Base-by-base conservation (phyloP, 1,140 invertebrate species). In the Bombus sylvicola region DNA sequence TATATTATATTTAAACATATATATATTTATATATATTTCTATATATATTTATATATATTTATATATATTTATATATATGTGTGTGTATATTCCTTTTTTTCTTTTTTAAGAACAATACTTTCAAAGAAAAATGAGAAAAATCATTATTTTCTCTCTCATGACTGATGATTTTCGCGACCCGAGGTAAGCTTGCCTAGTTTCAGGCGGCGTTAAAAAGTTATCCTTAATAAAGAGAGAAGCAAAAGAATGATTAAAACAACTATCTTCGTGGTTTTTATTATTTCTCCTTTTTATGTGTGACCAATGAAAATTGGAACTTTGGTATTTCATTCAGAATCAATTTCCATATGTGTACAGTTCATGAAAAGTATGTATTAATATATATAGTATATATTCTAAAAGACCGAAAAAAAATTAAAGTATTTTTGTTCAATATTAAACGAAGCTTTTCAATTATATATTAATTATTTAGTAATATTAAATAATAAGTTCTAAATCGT, bases 151-250 rank as follows among this genome's bases (percentile, higher is more conserved):
- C 43, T 68, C 41, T 47, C 31, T 68, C 81, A 69, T 81, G 89
- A 84, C 59, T 81, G 88, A 82, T 59, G 66, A 90, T 73, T 62
- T 81, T 68, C 47, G 43, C 37, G 53, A 88, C 4, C 47, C 25
- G 86, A 81, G 80, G 39, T 62, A 66, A 83, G 80, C 78, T 90
- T 90, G 89, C 89, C 88, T 90, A 87, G 39, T 69, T 90, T 84
- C 69, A 76, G 86, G 82, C 88, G 31, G 53, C 89, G 79, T 90
- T 88, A 76, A 87, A 82, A 85, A 89, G 62, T 90, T 90, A 88
- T 88, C 86, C 83, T 90, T 68, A 90, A 90, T 90, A 90, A 90
- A 90, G 83, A 90, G 83, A 90, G 77, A 88, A 90, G 59, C 68
- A 90, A 90, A 78, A 84, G 78, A 87, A 89, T 85, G 81, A 89